Percentiles rank a stretch among this genome's conserved stretches.
These are phyloP conservation scores for Crioceris asparagi DNA, from an alignment of 2,888 invertebrate genomes.

Conservation along the genomic window DNA sequence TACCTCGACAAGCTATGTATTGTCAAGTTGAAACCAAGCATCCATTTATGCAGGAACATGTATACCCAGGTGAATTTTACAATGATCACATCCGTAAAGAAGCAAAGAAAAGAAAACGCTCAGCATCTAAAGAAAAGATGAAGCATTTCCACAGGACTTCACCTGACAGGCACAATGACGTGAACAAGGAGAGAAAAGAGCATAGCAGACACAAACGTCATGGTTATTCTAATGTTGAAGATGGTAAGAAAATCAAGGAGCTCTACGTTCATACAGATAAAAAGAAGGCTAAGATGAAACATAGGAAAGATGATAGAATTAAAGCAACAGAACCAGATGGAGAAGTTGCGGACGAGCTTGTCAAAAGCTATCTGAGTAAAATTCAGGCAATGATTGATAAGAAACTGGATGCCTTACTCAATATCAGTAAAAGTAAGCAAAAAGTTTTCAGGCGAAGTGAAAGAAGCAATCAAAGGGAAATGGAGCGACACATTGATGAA, in stretches of 20 bases:
- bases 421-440: constrained; percentile 8
- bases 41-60: constrained; percentile 8
- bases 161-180: background rate
- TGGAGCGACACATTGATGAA: too few species aligned
- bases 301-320: background rate
- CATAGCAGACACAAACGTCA: background rate
- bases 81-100: too few species aligned
- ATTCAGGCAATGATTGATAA: constrained; percentile 20
- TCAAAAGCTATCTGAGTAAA: constrained; percentile 20
- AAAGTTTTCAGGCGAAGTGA: too few species aligned
- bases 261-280: too few species aligned
- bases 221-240: background rate
- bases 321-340: constrained; percentile 5
- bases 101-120: too few species aligned
- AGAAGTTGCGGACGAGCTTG: constrained; percentile 19
- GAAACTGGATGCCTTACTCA: constrained; percentile 17
- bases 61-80: too few species aligned
- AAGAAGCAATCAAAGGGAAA: too few species aligned
- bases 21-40: constrained; percentile 13
- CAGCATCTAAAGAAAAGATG: background rate
- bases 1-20: constrained; percentile 9
- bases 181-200: background rate
- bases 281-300: too few species aligned
- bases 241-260: too few species aligned
- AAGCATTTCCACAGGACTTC: background rate